Conservation (phyloP, 2,888 invertebrate genomes). For the Globia sparganii region DNA sequence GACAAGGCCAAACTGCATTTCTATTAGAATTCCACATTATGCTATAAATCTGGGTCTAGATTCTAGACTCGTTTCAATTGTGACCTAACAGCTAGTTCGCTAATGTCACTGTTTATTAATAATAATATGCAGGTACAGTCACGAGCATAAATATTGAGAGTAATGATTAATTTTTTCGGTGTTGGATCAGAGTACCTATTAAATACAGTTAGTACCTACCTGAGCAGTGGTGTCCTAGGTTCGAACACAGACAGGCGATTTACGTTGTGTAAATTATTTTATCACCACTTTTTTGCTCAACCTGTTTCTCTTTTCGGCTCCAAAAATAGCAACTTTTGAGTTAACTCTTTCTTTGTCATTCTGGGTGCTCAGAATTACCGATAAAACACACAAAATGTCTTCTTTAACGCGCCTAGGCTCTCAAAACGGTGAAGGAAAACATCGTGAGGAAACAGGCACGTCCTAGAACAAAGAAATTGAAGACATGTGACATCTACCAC, state of each 20-base stretch:
- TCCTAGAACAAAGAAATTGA: neutral
- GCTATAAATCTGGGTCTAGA: conserved; percentile 51
- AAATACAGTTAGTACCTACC: neutral
- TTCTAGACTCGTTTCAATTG: conserved; percentile 56
- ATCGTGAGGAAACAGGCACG: neutral
- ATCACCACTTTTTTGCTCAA: too few species aligned
- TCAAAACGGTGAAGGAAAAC: neutral
- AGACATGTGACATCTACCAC: neutral
- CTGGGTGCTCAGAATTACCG: too few species aligned
- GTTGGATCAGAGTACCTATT: neutral
- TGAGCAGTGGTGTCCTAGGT: neutral
- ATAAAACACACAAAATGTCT: too few species aligned
- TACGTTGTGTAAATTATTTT: neutral
- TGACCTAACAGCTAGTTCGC: conserved; percentile 50
- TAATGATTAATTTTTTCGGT: neutral
- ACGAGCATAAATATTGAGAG: neutral
- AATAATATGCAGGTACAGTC: neutral
- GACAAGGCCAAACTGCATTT: conserved; percentile 66
- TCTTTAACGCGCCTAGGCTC: too few species aligned
- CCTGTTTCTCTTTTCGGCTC: too few species aligned
- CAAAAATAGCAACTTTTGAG: too few species aligned
- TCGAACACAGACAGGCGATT: neutral
- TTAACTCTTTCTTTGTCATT: too few species aligned
- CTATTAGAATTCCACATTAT: conserved; percentile 59
- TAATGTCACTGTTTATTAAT: conserved; percentile 55